Percentiles rank a stretch among this genome's conserved stretches.
phyloP scores from a whole-genome alignment of 2,113 vertebrate species.

The Zosterops pallidus region DNA sequence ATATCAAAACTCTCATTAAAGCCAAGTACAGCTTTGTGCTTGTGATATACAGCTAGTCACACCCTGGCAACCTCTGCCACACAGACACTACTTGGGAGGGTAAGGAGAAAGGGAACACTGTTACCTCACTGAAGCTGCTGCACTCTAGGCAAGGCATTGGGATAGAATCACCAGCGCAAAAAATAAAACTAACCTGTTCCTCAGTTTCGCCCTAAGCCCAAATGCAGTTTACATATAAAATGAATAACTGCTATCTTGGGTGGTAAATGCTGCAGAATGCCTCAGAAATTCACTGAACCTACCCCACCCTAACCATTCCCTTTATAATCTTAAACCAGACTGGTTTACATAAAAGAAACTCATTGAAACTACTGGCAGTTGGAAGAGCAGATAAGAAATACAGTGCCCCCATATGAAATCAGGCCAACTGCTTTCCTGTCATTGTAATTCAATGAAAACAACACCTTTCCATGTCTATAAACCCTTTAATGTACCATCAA shows the following conservation, averaged over 20 bases:
- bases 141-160: background rate
- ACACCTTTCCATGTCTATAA: background rate
- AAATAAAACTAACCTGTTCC: background rate
- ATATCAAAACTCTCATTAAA: background rate
- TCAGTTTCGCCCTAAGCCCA: background rate
- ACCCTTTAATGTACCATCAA: conserved; percentile 33
- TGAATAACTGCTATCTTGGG: background rate
- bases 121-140: background rate
- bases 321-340: background rate
- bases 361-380: background rate
- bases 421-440: background rate
- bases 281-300: background rate
- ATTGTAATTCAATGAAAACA: background rate
- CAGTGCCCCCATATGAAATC: background rate
- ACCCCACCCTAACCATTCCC: background rate
- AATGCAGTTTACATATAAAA: background rate
- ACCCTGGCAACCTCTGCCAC: background rate
- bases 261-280: background rate
- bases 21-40: background rate
- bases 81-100: background rate
- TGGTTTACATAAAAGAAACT: background rate
- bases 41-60: background rate
- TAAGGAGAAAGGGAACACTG: background rate
- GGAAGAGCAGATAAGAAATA: background rate
- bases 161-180: background rate